Conservation (phyloP, 1,140 invertebrate genomes). For the Cydia strobilella region DNA sequence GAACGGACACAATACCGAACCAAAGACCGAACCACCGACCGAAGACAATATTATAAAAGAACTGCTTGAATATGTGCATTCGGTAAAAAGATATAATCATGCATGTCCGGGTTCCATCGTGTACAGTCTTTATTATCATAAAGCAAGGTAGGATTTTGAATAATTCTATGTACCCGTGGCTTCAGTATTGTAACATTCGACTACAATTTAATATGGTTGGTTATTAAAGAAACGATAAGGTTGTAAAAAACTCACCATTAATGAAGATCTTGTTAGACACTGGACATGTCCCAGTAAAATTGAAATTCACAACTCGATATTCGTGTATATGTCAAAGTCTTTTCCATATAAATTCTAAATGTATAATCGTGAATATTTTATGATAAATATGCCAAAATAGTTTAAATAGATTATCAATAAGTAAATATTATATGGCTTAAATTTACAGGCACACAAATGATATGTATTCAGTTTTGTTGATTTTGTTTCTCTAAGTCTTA, state of each 20-base stretch:
- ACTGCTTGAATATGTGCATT: too few relatives aligned
- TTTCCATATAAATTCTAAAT: constrained; percentile 26
- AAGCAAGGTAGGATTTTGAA: too few relatives aligned
- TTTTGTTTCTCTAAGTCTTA: constrained; percentile 48
- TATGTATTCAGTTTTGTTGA: constrained; percentile 66
- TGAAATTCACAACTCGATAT: not conserved
- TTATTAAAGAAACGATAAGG: too few relatives aligned
- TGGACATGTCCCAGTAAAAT: not conserved
- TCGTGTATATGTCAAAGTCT: constrained; percentile 22
- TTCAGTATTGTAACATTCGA: too few relatives aligned
- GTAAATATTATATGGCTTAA: constrained; percentile 59
- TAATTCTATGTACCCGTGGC: too few relatives aligned
- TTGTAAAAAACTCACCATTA: constrained; percentile 1
- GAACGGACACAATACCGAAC: too few relatives aligned
- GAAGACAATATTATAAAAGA: too few relatives aligned
- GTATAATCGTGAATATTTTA: constrained; percentile 22
- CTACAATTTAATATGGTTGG: too few relatives aligned
- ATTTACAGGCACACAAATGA: constrained; percentile 72
- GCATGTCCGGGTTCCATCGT: too few relatives aligned
- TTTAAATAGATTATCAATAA: constrained; percentile 38
- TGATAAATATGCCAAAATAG: constrained; percentile 22
- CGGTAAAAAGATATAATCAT: too few relatives aligned
- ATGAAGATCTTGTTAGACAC: not conserved
- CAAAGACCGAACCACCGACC: too few relatives aligned
- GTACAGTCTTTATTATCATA: too few relatives aligned